A percentile compares a stretch with the other conserved stretches of the same genome.
These are phyloP conservation scores for Agrochola litura DNA, from an alignment of 2,888 invertebrate species.

Conservation along the genomic window DNA sequence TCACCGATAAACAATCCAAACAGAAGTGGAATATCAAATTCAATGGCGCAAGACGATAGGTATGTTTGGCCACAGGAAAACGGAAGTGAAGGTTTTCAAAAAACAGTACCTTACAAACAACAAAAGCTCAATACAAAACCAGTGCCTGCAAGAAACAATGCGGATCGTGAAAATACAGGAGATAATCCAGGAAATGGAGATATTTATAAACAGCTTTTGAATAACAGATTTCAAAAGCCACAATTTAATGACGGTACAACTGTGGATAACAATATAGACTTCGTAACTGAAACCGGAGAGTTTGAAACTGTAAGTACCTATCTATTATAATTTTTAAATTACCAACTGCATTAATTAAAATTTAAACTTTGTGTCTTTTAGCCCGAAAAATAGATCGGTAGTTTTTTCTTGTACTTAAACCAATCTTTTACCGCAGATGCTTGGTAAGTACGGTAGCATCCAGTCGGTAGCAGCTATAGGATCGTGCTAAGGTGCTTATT, in stretches of 20 bases:
- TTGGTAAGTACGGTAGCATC: not conserved
- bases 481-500: too few relatives aligned
- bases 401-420: not conserved
- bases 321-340: too few relatives aligned
- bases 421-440: not conserved
- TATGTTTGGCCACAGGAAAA: conserved; percentile 3
- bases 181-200: conserved; percentile 4
- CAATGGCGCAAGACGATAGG: not conserved
- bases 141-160: not conserved
- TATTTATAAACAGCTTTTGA: conserved; percentile 40
- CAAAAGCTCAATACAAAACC: not conserved
- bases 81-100: conserved; percentile 17
- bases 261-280: conserved; percentile 40
- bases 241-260: conserved; percentile 36
- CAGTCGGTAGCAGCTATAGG: too few relatives aligned
- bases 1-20: not conserved
- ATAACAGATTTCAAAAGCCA: conserved; percentile 53
- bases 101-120: not conserved
- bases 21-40: conserved; percentile 7
- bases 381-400: not conserved
- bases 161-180: not conserved
- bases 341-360: not conserved
- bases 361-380: too few relatives aligned
- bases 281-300: conserved; percentile 57
- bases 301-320: conserved; percentile 60